Evolutionary conservation across 92 coral and sea anemone species (phyloP), one percentile per base, ranked within the genome.

Genomic region (Porites divaricata): DNA sequence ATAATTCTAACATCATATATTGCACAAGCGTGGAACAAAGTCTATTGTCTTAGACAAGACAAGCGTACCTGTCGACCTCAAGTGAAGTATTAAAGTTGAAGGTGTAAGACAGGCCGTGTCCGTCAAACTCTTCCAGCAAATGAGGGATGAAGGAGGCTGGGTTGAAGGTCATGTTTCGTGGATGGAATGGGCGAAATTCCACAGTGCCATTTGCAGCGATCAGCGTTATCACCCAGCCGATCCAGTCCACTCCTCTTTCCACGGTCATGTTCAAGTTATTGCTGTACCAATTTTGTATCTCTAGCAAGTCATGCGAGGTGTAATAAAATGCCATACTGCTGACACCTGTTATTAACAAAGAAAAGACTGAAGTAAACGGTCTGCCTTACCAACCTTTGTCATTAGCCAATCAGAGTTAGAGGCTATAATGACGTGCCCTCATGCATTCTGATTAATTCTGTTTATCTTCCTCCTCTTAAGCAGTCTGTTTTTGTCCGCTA

Each of bases 81-180:
- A 67, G n/a, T 9, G 89, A 79, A 23, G 86, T 78, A 23, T 86
- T 70, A 35, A 78, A 86, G 72, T 86, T 79, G 51, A 86, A 86
- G 52, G 89, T 86, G 79, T 86, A 86, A 4, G 89, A 86, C 79
- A 86, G 79, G 13, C 89, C 89, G 66, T 59, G 89, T 35, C 89
- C 89, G 50, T 86, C 89, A 72, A 86, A 86, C 73, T 86, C 80
- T 23, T 86, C 85, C 57, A 79, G 70, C 56, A 86, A 62, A 45
- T 79, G 89, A 9, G 89, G 80, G n/a, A 86, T 86, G 59, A 86
- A 71, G 3, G 85, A 86, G 45, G 89, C 89, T 6, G 89, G 89
- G 86, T 86, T 86, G 48, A 48, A 4, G 13, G 85, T 72, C 1
- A 59, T 86, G 72, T 72, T 86, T 70, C 1, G 59, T 0, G 89